Conservation (phyloP, 2,888 invertebrate genomes). For the Cepaea hortensis region DNA sequence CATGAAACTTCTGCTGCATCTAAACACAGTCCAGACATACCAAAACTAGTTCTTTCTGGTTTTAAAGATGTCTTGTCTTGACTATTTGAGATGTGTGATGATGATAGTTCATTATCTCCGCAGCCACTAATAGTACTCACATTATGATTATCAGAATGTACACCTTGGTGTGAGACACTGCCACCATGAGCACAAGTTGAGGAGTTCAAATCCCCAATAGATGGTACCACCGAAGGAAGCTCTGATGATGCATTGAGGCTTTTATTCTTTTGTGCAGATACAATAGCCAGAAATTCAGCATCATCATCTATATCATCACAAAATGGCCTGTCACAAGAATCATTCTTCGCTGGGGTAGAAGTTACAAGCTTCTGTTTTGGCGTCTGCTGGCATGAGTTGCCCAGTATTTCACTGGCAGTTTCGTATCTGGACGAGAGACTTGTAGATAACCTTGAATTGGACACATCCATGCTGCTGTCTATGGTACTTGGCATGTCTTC, state of each 20-base stretch:
- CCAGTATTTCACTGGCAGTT: slow-evolving; percentile 16
- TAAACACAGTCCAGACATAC: slow-evolving; percentile 33
- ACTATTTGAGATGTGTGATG: background rate
- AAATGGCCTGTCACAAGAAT: background rate
- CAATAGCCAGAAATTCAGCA: slow-evolving; percentile 48
- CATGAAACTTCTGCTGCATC: background rate
- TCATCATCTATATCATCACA: slow-evolving; percentile 39
- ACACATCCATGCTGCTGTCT: slow-evolving; percentile 51
- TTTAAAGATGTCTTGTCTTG: slow-evolving; percentile 13
- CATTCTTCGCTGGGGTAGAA: slow-evolving; percentile 11
- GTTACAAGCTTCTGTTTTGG: background rate
- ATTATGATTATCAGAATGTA: too few species aligned
- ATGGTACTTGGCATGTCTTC: slow-evolving; percentile 47
- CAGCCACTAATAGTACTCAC: too few species aligned
- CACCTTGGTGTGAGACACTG: too few species aligned
- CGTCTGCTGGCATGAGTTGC: background rate
- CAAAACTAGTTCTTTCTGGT: slow-evolving; percentile 35
- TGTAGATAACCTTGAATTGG: slow-evolving; percentile 26
- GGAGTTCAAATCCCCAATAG: background rate
- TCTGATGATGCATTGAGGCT: background rate
- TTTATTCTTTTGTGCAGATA: slow-evolving; percentile 46
- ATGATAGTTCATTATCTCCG: background rate
- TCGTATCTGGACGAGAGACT: slow-evolving; percentile 1
- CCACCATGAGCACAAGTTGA: too few species aligned
- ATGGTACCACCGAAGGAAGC: background rate